Base-by-base conservation (phyloP, 1,140 invertebrate genomes). In the Drosophila funebris region DNA sequence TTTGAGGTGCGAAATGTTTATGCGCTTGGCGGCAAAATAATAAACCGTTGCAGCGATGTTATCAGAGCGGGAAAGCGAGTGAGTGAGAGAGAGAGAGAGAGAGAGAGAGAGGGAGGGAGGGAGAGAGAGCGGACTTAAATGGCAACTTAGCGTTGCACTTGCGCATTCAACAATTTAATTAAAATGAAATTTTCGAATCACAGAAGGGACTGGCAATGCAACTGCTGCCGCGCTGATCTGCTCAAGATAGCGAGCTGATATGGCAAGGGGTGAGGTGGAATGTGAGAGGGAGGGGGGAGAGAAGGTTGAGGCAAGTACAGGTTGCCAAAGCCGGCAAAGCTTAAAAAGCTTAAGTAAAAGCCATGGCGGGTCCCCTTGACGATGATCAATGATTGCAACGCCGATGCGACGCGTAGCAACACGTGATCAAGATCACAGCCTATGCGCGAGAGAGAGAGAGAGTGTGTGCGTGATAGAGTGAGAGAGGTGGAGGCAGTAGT, bases 121-220 rank as follows among this genome's bases (percentile, higher is more conserved):
- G 22, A 13, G 14, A 57, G 24, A 31, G 39, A 52, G 39, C 56
- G 48, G 18, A 22, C 31, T 66, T 77, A 85, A 81, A 58, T 78
- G 82, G 72, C 61, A 64, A 66, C 75, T 75, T 77, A 76, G 62
- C 62, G 69, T 78, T 72, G 76, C 61, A 70, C 64, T 58, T 73
- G 74, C 36, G 78, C 83, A 87, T 66, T 71, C 78, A 88, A 88
- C 83, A 88, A 88, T 88, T 88, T 88, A 88, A 88, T 88, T 88
- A 88, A 88, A 88, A 88, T 88, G 64, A 88, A 87, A 88, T 88
- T 88, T 88, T 64, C 76, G 83, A 83, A 83, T 88, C 82, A 85
- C 76, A 85, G 37, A 50, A 50, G 58, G 39, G 31, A 50, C 58
- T 16, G 4, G 9, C 60, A 43, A 48, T 67, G 69, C 69, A 67